Percentiles rank a stretch among this genome's conserved stretches.
phyloP scores from a whole-genome alignment of 2,113 vertebrate genomes.

The Phoenicopterus ruber region DNA sequence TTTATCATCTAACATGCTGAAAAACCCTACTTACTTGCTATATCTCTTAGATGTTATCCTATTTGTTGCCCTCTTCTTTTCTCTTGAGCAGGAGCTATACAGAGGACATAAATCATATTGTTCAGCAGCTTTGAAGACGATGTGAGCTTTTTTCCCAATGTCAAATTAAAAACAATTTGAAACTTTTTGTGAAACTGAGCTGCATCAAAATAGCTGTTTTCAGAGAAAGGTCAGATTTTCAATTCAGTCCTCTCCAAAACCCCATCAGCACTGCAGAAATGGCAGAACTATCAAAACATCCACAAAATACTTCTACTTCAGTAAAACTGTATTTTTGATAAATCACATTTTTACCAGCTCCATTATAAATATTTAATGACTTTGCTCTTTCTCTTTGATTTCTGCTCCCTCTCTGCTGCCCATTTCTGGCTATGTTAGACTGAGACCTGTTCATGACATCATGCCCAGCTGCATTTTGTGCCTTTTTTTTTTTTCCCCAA shows the following conservation, averaged over 20 bases:
- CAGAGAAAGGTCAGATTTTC: constrained; percentile 3
- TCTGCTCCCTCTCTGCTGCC: not conserved
- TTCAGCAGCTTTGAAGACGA: not conserved
- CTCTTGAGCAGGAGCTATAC: not conserved
- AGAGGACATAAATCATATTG: not conserved
- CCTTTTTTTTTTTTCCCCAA: not conserved
- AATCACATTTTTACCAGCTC: not conserved
- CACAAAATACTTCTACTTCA: not conserved
- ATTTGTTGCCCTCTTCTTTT: not conserved
- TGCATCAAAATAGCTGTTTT: not conserved
- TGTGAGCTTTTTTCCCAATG: not conserved
- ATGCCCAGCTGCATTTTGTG: not conserved
- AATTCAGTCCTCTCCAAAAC: not conserved
- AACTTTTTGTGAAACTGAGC: not conserved
- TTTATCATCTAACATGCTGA: not conserved
- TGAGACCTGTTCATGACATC: not conserved
- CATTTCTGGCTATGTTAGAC: not conserved
- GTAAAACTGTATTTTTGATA: not conserved
- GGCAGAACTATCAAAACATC: not conserved
- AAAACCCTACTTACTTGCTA: not conserved
- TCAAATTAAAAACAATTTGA: not conserved
- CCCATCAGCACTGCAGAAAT: not conserved
- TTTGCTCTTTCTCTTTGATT: not conserved
- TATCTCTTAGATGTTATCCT: not conserved
- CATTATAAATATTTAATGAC: not conserved